A percentile compares a stretch with the other conserved stretches of the same genome.
Conservation (phyloP, 2,113 vertebrate species). For the Vulpes vulpes region DNA sequence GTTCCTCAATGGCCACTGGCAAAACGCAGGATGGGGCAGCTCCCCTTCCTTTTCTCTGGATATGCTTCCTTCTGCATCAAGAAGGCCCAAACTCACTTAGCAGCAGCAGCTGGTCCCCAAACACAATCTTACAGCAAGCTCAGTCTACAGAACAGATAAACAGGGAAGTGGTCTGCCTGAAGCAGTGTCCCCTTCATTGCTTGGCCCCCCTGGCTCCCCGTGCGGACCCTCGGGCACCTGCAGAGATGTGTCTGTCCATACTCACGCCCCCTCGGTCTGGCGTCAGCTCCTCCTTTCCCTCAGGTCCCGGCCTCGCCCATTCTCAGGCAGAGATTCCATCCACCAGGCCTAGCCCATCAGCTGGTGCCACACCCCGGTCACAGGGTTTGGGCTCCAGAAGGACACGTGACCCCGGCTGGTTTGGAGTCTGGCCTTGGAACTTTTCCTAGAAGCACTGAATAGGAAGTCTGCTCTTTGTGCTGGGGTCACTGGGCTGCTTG, state of each 20-base stretch:
- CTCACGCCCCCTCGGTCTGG: background rate
- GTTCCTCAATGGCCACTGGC: background rate
- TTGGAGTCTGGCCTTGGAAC: background rate
- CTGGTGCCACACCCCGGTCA: background rate
- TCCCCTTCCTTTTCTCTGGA: background rate
- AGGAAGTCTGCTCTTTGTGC: background rate
- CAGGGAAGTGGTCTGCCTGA: background rate
- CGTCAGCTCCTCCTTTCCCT: background rate
- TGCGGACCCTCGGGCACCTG: background rate
- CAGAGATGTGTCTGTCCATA: background rate
- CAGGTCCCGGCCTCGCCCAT: background rate
- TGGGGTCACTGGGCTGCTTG: background rate
- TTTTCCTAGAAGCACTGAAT: background rate
- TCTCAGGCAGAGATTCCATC: background rate
- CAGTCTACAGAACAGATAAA: background rate
- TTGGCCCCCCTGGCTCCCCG: background rate
- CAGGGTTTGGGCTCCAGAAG: background rate
- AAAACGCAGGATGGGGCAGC: background rate
- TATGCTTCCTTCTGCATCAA: background rate
- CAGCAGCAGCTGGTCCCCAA: background rate
- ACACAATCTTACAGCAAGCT: background rate
- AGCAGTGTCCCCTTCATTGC: background rate
- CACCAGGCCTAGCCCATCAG: background rate
- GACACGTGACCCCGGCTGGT: fast-evolving
- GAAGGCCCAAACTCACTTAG: background rate